phyloP scores from a whole-genome alignment of 2,113 vertebrate genomes.

The Ameiurus melas region DNA sequence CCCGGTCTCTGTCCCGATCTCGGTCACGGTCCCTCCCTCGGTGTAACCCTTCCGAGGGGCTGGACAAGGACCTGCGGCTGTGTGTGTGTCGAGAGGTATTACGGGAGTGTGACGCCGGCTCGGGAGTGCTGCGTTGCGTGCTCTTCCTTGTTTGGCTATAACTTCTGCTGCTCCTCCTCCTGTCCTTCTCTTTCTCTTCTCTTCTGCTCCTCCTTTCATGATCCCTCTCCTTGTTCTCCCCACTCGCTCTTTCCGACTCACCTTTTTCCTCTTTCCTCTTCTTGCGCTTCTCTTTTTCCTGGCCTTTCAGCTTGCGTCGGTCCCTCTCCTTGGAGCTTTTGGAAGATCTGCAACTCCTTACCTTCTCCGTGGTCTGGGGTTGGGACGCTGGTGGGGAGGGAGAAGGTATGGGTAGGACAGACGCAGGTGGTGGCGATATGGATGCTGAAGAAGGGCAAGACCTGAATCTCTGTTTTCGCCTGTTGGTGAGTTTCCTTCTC shows the following conservation, averaged over 20 bases:
- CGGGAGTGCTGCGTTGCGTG: slow-evolving; percentile 62
- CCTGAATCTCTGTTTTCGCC: slow-evolving; percentile 79
- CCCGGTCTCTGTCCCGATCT: slow-evolving; percentile 62
- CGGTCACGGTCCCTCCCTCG: slow-evolving; percentile 23
- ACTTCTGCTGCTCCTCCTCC: slow-evolving; percentile 65
- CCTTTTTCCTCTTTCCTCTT: slow-evolving; percentile 52
- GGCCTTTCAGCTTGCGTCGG: slow-evolving; percentile 64
- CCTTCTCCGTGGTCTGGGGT: slow-evolving; percentile 51
- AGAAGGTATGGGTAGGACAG: slow-evolving; percentile 50
- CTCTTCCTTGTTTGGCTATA: slow-evolving; percentile 71
- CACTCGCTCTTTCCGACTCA: slow-evolving; percentile 51
- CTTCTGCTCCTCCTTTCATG: slow-evolving; percentile 39
- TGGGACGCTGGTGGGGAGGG: slow-evolving; percentile 46
- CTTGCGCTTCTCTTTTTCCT: slow-evolving; percentile 64
- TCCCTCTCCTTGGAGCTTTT: slow-evolving; percentile 68
- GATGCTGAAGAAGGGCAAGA: slow-evolving; percentile 65
- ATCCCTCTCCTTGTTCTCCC: slow-evolving; percentile 50
- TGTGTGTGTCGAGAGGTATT: slow-evolving; percentile 57
- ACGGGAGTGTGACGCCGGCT: slow-evolving; percentile 51
- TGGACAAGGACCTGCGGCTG: slow-evolving; percentile 65
- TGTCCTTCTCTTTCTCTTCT: slow-evolving; percentile 54
- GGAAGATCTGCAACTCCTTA: slow-evolving; percentile 64
- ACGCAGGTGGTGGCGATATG: slow-evolving; percentile 60
- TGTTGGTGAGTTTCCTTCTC: slow-evolving; percentile 83
- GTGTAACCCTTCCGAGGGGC: slow-evolving; percentile 61